These are phyloP conservation scores for Acrobasis suavella DNA, from an alignment of 2,888 invertebrate species.

Conservation along the genomic window DNA sequence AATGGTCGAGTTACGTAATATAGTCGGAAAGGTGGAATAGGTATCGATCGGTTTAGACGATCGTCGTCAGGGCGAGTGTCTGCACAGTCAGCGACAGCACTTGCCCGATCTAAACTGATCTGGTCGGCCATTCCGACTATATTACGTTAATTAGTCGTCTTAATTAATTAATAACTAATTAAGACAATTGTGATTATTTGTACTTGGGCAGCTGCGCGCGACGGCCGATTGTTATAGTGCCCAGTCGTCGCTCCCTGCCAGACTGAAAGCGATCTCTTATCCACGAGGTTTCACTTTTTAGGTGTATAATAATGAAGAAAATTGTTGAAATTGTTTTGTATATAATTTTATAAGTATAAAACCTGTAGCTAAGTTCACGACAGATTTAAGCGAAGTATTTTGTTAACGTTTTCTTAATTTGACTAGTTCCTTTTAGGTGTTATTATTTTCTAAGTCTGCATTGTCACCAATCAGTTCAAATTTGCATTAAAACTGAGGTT, in stretches of 20 bases:
- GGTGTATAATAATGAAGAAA: conserved; percentile 46
- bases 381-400: conserved; percentile 46
- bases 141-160: too few relatives aligned
- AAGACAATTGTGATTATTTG: conserved; percentile 39
- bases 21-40: too few relatives aligned
- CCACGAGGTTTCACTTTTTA: conserved; percentile 48
- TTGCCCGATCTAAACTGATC: too few relatives aligned
- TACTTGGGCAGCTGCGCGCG: conserved; percentile 26
- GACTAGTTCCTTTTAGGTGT: conserved; percentile 54
- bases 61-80: too few relatives aligned
- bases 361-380: conserved; percentile 47
- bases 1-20: too few relatives aligned
- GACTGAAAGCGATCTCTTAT: conserved; percentile 65
- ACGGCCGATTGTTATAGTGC: background rate
- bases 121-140: too few relatives aligned
- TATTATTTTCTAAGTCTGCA: conserved; percentile 47
- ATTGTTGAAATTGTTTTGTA: conserved; percentile 76
- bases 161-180: conserved; percentile 24
- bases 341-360: conserved; percentile 59
- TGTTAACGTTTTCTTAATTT: conserved; percentile 51
- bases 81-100: too few relatives aligned
- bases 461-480: conserved; percentile 65
- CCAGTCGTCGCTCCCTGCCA: conserved; percentile 32
- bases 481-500: conserved; percentile 39
- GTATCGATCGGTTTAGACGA: too few relatives aligned